Conservation (phyloP, 1,140 invertebrate species). For the Leptoteleia sp. region DNA sequence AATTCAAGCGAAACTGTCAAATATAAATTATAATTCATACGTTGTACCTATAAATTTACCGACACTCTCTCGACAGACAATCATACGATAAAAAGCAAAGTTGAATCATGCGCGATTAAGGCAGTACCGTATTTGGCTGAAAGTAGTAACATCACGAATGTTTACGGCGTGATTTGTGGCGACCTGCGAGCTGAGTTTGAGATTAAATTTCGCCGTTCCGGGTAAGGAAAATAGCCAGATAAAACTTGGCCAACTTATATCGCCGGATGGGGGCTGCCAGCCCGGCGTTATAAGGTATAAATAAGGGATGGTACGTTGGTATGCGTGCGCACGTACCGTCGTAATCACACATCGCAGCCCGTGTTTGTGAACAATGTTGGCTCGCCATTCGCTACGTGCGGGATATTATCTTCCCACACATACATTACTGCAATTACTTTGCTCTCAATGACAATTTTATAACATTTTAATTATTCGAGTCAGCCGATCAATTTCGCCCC, state of each 20-base stretch:
- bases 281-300: constrained; percentile 58
- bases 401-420: constrained; percentile 47
- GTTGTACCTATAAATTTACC: constrained; percentile 9
- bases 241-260: constrained; percentile 78
- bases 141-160: constrained; percentile 74
- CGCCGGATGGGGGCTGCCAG: constrained; percentile 39
- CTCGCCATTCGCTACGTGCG: constrained; percentile 41
- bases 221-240: constrained; percentile 78
- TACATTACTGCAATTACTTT: constrained; percentile 16
- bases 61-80: constrained; percentile 27
- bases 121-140: constrained; percentile 59
- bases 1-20: too few species aligned
- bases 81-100: constrained; percentile 58
- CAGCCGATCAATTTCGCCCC: too few species aligned
- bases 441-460: background rate
- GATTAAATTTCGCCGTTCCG: constrained; percentile 79
- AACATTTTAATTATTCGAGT: constrained; percentile 14
- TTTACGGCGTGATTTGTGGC: constrained; percentile 80
- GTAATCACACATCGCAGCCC: constrained; percentile 52
- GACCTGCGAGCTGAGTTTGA: constrained; percentile 74
- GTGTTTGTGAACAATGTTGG: constrained; percentile 45
- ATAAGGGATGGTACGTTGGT: constrained; percentile 58
- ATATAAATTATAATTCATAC: too few species aligned
- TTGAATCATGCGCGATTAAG: constrained; percentile 59
- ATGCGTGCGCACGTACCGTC: constrained; percentile 56